Evolutionary conservation across 2,113 vertebrate genomes (phyloP).

Genomic region (Colaptes auratus): DNA sequence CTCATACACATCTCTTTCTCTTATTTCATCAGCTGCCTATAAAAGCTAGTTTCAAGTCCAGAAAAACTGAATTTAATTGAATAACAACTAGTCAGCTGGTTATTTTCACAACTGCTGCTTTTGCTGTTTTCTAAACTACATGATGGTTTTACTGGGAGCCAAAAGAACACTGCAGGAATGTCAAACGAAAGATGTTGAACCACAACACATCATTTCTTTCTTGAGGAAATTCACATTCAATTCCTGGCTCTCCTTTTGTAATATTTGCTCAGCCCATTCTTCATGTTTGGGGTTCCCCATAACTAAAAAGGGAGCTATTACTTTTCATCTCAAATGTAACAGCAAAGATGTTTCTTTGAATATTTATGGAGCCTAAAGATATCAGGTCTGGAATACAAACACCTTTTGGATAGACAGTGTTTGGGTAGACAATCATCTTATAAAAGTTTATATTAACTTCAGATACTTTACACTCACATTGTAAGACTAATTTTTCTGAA

Average conservation of each 20-base stretch:
- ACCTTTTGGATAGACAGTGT: too few relatives aligned
- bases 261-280: background rate
- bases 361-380: background rate
- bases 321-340: background rate
- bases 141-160: background rate
- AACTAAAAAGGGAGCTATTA: background rate
- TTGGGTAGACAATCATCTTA: background rate
- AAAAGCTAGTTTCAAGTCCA: background rate
- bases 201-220: background rate
- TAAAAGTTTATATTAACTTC: background rate
- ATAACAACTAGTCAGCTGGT: background rate
- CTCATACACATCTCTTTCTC: background rate
- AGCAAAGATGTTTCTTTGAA: background rate
- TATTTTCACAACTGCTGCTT: background rate
- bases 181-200: background rate
- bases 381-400: background rate
- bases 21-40: background rate
- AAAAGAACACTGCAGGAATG: background rate
- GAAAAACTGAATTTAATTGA: background rate
- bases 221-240: background rate
- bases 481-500: background rate
- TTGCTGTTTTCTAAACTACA: background rate
- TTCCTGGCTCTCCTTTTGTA: background rate
- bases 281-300: background rate
- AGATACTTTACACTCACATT: background rate